Evolutionary conservation across 2,113 vertebrate species (phyloP).

Genomic region (Psittacara wagleri): DNA sequence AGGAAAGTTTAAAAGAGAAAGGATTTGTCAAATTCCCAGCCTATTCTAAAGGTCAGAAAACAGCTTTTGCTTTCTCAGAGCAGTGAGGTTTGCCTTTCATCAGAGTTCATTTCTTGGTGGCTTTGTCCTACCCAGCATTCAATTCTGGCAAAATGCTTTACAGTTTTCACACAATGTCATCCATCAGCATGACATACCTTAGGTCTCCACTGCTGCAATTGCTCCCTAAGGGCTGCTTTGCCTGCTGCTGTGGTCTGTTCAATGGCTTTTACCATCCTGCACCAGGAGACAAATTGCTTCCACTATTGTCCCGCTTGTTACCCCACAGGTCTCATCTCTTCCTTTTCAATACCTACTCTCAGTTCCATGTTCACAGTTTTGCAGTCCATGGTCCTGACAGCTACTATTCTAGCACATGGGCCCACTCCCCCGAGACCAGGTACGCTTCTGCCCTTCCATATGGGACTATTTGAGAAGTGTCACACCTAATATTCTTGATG

Average conservation of each 20-base stretch:
- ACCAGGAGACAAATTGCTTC: conserved; percentile 6
- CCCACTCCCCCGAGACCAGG: neutral
- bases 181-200: neutral
- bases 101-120: neutral
- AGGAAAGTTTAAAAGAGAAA: neutral
- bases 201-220: neutral
- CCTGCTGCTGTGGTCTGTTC: neutral
- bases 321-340: neutral
- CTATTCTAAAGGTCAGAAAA: neutral
- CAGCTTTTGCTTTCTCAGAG: neutral
- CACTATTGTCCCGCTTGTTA: neutral
- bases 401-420: neutral
- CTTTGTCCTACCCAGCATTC: neutral
- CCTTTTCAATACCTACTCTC: neutral
- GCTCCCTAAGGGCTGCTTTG: neutral
- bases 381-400: neutral
- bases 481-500: neutral
- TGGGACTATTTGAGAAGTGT: neutral
- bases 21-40: neutral
- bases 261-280: neutral
- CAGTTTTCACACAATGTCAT: neutral
- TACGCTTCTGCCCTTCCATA: neutral
- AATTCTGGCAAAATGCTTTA: conserved; percentile 1
- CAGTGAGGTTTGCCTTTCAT: neutral
- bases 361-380: neutral